Evolutionary conservation across 2,113 vertebrate genomes (phyloP).

Genomic region (Scomber japonicus): DNA sequence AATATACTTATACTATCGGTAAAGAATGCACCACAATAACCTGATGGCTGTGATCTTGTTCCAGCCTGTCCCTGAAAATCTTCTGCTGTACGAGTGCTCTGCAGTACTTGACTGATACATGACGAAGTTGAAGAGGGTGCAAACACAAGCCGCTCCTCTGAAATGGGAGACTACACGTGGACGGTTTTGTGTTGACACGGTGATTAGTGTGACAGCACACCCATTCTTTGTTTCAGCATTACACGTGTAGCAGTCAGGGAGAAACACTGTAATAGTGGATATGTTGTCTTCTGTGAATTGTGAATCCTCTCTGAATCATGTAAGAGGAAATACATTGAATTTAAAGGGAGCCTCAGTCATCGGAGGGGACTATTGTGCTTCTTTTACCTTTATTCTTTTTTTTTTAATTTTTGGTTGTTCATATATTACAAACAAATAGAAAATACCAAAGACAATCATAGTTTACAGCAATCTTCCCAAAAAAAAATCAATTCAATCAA

Average conservation of each 20-base stretch:
- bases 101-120: background rate
- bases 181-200: background rate
- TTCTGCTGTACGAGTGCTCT: background rate
- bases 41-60: conserved; percentile 33
- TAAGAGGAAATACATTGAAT: background rate
- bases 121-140: background rate
- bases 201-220: background rate
- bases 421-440: background rate
- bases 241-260: too few relatives aligned
- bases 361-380: background rate
- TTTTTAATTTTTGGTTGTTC: background rate
- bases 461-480: background rate
- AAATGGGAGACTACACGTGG: conserved; percentile 10
- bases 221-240: too few relatives aligned
- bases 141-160: conserved; percentile 14
- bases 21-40: conserved; percentile 28
- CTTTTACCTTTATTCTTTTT: background rate
- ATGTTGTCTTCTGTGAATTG: too few relatives aligned
- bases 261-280: too few relatives aligned
- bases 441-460: background rate
- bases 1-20: background rate
- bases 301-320: background rate
- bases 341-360: background rate
- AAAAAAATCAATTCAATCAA: conserved; percentile 13
- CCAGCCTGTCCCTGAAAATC: conserved; percentile 30